phyloP scores from a whole-genome alignment of 2,113 vertebrate genomes.

The Neolamprologus tretocephalus region DNA sequence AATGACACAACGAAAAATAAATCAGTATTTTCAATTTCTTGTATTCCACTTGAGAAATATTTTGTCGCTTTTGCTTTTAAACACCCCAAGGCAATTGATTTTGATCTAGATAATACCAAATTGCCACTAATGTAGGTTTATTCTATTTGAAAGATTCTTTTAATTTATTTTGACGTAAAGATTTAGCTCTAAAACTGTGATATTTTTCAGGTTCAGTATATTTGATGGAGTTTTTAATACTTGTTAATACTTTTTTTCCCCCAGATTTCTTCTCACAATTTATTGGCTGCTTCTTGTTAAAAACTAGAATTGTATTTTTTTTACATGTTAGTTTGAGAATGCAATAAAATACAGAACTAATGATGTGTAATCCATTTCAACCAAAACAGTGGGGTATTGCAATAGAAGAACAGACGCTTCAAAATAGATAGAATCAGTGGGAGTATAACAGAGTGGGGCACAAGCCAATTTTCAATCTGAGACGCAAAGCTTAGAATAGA shows the following conservation, averaged over 20 bases:
- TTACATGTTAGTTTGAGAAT: not conserved
- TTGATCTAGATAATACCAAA: not conserved
- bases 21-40: not conserved
- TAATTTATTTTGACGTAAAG: not conserved
- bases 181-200: not conserved
- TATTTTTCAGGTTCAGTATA: not conserved
- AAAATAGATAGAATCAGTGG: conserved; percentile 30
- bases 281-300: not conserved
- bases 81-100: not conserved
- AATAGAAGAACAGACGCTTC: conserved; percentile 34
- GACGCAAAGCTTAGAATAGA: conserved; percentile 43
- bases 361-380: not conserved
- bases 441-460: conserved; percentile 29
- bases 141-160: not conserved
- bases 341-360: not conserved
- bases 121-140: not conserved
- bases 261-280: not conserved
- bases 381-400: conserved; percentile 1
- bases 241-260: not conserved
- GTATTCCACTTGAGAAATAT: not conserved
- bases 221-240: not conserved
- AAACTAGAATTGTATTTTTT: not conserved
- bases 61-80: not conserved
- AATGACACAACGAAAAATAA: not conserved
- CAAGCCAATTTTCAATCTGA: conserved; percentile 16